Percentiles rank a stretch among this genome's conserved stretches.
phyloP scores from a whole-genome alignment of 1,140 invertebrate genomes.

The Brachionus rubens region DNA sequence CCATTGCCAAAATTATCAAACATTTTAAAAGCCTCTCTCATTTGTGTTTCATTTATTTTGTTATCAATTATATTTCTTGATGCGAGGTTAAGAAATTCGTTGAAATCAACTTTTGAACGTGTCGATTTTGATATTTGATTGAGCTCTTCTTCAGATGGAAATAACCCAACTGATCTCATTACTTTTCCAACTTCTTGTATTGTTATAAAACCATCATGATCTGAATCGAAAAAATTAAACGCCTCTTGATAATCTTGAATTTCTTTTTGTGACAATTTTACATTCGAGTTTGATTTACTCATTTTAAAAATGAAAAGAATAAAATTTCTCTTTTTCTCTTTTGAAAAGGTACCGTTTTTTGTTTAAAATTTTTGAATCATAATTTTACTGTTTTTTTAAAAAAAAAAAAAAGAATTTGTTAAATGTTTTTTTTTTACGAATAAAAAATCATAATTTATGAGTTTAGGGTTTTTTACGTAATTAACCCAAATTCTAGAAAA shows the following conservation, averaged over 20 bases:
- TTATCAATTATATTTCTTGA: not conserved
- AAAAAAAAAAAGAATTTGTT: too few species aligned
- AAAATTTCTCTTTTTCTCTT: too few species aligned
- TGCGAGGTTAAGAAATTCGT: slow-evolving; percentile 22
- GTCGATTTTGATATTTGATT: slow-evolving; percentile 3
- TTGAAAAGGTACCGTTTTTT: too few species aligned
- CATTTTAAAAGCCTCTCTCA: slow-evolving; percentile 38
- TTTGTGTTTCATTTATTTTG: slow-evolving; percentile 35
- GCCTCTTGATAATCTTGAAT: slow-evolving; percentile 41
- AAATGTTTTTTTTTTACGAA: too few species aligned
- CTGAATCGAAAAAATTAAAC: slow-evolving; percentile 36
- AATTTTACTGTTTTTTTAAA: too few species aligned
- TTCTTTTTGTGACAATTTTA: slow-evolving; percentile 18
- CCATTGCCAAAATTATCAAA: slow-evolving; percentile 70
- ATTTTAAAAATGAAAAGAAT: too few species aligned
- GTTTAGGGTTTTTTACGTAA: too few species aligned
- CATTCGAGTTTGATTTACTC: not conserved
- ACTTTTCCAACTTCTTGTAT: slow-evolving; percentile 43
- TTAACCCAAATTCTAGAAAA: too few species aligned
- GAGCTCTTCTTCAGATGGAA: slow-evolving; percentile 24
- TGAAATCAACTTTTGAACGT: slow-evolving; percentile 30
- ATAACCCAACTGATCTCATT: slow-evolving; percentile 33
- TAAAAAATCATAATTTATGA: too few species aligned
- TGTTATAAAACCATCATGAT: slow-evolving; percentile 15
- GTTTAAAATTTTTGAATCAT: too few species aligned